A percentile compares a stretch with the other conserved stretches of the same genome.
phyloP scores from a whole-genome alignment of 1,140 invertebrate species.

The Cotesia chilonis region DNA sequence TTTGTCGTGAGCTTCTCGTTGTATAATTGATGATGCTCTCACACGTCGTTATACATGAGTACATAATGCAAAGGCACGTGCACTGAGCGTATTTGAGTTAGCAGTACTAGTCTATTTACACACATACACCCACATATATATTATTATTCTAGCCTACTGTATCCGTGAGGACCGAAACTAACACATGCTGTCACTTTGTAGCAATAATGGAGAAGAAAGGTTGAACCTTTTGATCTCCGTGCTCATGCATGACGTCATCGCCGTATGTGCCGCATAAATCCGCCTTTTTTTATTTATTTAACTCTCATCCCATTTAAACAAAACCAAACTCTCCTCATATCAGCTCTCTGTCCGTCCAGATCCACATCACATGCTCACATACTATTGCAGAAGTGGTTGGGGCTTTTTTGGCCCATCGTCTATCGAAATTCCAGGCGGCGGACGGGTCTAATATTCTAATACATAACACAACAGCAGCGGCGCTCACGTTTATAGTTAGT shows the following conservation, averaged over 20 bases:
- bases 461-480: neutral
- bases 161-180: neutral
- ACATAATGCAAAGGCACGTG: conserved; percentile 9
- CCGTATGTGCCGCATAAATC: conserved; percentile 36
- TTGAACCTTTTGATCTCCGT: conserved; percentile 51
- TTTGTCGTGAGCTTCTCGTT: too few relatives aligned
- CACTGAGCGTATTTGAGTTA: neutral
- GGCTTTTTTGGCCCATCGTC: too few relatives aligned
- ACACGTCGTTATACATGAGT: conserved; percentile 10
- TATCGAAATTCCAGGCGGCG: conserved; percentile 6
- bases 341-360: conserved; percentile 2
- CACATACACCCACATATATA: conserved; percentile 30
- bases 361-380: too few relatives aligned
- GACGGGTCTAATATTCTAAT: neutral
- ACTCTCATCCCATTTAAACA: neutral
- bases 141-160: neutral
- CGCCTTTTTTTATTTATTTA: conserved; percentile 10
- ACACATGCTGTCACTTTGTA: conserved; percentile 44
- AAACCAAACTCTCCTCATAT: neutral
- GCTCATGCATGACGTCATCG: conserved; percentile 44
- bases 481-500: conserved; percentile 13
- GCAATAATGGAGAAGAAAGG: conserved; percentile 45
- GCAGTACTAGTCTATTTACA: neutral
- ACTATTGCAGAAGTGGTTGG: too few relatives aligned
- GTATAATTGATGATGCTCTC: conserved; percentile 1